Base-by-base conservation (phyloP, 2,113 vertebrate genomes). In the Sclerurus mexicanus region DNA sequence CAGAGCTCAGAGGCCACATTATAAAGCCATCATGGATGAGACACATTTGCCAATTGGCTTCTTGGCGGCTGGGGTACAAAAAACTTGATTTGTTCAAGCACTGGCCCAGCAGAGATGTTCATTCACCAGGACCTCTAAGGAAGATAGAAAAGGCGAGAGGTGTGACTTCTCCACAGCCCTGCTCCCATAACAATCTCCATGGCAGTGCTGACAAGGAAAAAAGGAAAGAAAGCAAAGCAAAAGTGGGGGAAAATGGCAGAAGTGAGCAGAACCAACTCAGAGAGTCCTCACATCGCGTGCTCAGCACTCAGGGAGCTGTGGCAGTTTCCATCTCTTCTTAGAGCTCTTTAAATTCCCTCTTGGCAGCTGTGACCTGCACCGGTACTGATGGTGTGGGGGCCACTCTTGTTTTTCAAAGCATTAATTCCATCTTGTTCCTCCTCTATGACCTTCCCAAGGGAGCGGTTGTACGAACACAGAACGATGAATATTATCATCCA, bases 381-480 rank as follows among this genome's bases (percentile, higher is more conserved):
- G 1, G 5, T 23, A 3, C 23, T 46, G 93, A 86, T 44, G 50
- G 8, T 21, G 35, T 1, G 1, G 37, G 60, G 44, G 13, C 7
- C 20, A 8, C 56, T 86, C 63, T 33, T 84, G 76, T 24, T 94
- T 95, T 39, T 39, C 60, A 53, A 60, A 67, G 85, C 59, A 80
- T 90, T 77, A 86, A 87, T 96, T 94, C 59, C 68, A 27, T 24
- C 85, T 53, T 15, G 30, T 27, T 91, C 75, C 67, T 94, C 44
- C 80, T 84, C 80, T 33, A 0, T 64, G 90, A 93, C 90, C 92
- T 96, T 94, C 90, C 83, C 63, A 20, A 50, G 46, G 83, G 83
- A 92, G 44, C 6, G 0, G 28, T 28, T 92, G 83, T 53, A 90
- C 0, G 1, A 93, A 55, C 33, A 42, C 53, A 50, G 75, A 82